Conservation (phyloP, 2,888 invertebrate genomes). For the Gibbula magus region DNA sequence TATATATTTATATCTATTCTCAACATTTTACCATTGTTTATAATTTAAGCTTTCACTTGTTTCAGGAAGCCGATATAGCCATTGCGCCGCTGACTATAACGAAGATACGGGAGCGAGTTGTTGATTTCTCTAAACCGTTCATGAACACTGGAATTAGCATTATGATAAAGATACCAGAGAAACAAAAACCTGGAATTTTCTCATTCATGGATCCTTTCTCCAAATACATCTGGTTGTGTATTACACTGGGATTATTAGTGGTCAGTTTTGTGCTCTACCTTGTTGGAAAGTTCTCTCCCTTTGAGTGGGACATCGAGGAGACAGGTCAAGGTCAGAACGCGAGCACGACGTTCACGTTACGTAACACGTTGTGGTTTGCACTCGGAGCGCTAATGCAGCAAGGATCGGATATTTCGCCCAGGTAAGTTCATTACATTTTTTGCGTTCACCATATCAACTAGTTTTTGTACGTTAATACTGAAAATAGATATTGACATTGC, state of each 20-base stretch:
- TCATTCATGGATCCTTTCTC: constrained; percentile 98
- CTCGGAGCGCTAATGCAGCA: constrained; percentile 99
- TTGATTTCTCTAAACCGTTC: constrained; percentile 98
- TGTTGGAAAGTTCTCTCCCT: constrained; percentile 93
- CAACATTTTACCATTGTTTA: background rate
- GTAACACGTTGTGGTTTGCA: constrained; percentile 98
- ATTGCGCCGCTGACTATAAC: constrained; percentile 96
- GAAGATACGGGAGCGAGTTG: constrained; percentile 91
- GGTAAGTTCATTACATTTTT: constrained; percentile 79
- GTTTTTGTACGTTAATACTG: no score
- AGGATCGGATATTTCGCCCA: constrained; percentile 96
- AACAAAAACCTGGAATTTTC: constrained; percentile 95
- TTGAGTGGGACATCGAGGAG: constrained; percentile 84
- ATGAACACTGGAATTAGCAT: constrained; percentile 97
- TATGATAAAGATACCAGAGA: constrained; percentile 94
- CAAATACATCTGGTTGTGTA: constrained; percentile 91
- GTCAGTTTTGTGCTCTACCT: constrained; percentile 97
- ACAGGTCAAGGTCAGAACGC: constrained; percentile 33
- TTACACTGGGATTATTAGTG: constrained; percentile 91
- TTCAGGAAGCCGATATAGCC: constrained; percentile 91
- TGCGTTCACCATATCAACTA: no score
- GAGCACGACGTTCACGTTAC: constrained; percentile 85
- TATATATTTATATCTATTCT: no score
- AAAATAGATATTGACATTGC: no score
- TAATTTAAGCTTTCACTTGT: background rate